Evolutionary conservation across 2,113 vertebrate species (phyloP).

Genomic region (Megalops atlanticus): DNA sequence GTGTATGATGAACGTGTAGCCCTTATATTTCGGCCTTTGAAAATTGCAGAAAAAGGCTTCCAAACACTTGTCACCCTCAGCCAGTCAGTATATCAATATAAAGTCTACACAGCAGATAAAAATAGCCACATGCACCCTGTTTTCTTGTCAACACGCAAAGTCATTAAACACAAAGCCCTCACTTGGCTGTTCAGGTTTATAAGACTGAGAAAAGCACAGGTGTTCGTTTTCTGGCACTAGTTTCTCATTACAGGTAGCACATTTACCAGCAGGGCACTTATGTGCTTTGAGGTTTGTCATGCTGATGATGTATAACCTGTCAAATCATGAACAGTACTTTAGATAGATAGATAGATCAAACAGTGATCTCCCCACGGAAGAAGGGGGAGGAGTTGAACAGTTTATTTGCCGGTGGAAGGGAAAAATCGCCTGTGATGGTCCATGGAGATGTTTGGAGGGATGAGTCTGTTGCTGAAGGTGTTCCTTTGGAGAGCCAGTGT

Average conservation of each 20-base stretch:
- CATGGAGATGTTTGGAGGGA: no score
- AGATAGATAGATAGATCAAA: no score
- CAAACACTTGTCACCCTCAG: conserved; percentile 1
- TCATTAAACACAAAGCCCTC: neutral
- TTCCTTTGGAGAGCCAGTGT: no score
- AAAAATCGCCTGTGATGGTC: no score
- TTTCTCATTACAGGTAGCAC: neutral
- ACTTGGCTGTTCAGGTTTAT: neutral
- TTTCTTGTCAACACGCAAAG: conserved; percentile 24
- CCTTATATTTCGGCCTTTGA: neutral
- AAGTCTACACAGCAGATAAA: conserved; percentile 3
- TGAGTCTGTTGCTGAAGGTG: no score
- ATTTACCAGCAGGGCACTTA: neutral
- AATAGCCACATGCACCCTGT: neutral
- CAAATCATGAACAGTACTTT: neutral
- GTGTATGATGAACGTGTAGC: conserved; percentile 25
- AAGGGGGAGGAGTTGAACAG: no score
- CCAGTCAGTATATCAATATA: neutral
- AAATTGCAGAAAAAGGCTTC: neutral
- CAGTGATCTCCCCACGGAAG: no score
- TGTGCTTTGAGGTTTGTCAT: neutral
- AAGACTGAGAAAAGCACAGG: neutral
- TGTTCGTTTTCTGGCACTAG: neutral
- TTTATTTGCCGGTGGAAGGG: no score
- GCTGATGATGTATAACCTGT: neutral